These are phyloP conservation scores for Sylvia atricapilla DNA, from an alignment of 2,113 vertebrate species.

Conservation along the genomic window DNA sequence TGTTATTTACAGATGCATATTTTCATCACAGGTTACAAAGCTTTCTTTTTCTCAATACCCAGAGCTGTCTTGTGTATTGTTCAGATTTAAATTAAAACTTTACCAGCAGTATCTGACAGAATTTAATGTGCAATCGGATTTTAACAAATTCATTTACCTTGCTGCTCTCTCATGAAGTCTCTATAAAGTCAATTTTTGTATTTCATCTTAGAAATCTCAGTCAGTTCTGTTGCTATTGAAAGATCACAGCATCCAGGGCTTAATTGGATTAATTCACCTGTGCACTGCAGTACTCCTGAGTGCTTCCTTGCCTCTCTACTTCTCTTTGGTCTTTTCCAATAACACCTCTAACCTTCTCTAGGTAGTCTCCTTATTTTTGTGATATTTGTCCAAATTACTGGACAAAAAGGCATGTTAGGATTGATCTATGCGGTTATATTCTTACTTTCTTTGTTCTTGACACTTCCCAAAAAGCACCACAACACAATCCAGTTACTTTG, in stretches of 20 bases:
- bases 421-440: neutral
- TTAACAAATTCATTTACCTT: neutral
- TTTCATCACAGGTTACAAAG: neutral
- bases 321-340: neutral
- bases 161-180: neutral
- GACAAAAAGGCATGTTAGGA: neutral
- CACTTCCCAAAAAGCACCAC: neutral
- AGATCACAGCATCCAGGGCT: neutral
- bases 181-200: neutral
- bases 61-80: neutral
- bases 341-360: neutral
- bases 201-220: neutral
- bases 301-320: neutral
- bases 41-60: neutral
- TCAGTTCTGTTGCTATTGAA: neutral
- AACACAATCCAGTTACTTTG: neutral
- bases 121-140: neutral
- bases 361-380: neutral
- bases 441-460: neutral
- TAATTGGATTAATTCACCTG: rapidly evolving
- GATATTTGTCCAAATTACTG: neutral
- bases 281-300: rapidly evolving
- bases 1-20: neutral
- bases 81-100: neutral
- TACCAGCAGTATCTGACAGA: neutral